Evolutionary conservation across 1,140 invertebrate species (phyloP).

Genomic region (Lucilia sericata): DNA sequence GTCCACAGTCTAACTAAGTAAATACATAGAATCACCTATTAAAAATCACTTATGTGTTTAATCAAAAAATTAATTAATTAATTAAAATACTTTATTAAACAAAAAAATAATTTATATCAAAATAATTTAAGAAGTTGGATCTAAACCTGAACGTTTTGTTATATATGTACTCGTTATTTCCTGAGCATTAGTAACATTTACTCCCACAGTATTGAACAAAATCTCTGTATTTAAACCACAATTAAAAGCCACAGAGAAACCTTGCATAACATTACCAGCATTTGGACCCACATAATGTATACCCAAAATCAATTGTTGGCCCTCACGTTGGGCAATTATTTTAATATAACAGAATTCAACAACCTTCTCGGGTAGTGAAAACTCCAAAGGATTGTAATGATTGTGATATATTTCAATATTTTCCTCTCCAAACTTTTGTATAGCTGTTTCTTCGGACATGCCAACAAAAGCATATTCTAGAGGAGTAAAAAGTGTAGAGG

Average conservation of each 20-base stretch:
- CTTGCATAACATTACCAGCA: conserved; percentile 98
- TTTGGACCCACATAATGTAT: conserved; percentile 96
- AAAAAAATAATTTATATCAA: conserved; percentile 71
- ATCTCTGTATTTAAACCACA: conserved; percentile 89
- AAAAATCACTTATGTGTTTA: too few relatives aligned
- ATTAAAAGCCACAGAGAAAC: conserved; percentile 88
- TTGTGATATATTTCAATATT: conserved; percentile 90
- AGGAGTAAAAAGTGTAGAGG: conserved; percentile 97
- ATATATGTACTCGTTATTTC: conserved; percentile 85
- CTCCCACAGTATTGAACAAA: conserved; percentile 91
- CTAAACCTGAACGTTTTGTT: conserved; percentile 84
- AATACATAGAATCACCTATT: too few relatives aligned
- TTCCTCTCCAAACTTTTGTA: conserved; percentile 74
- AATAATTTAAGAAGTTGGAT: conserved; percentile 72
- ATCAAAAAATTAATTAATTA: too few relatives aligned
- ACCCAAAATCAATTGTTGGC: conserved; percentile 86
- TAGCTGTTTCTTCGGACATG: conserved; percentile 90
- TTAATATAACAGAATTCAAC: conserved; percentile 84
- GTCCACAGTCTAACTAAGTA: too few relatives aligned
- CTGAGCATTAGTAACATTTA: conserved; percentile 97
- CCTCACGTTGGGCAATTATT: conserved; percentile 76
- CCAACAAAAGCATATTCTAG: conserved; percentile 96
- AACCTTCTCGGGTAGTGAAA: conserved; percentile 88
- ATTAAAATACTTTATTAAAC: too few relatives aligned
- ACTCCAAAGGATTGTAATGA: conserved; percentile 95